Base-by-base conservation (phyloP, 2,113 vertebrate genomes). In the Zootoca vivipara region DNA sequence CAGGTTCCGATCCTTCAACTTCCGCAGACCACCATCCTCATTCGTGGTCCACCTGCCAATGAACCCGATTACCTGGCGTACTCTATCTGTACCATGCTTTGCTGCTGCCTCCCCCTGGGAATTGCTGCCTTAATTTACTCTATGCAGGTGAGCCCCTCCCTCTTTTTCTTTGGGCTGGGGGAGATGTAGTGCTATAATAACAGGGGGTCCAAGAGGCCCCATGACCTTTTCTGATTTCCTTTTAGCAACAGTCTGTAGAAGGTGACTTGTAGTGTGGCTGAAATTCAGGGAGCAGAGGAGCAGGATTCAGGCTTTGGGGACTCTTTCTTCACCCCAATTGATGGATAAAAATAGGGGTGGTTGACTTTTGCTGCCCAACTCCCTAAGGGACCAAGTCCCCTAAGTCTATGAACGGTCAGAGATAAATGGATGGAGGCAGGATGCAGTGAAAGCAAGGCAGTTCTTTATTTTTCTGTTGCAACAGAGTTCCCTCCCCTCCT, bases 31-130 rank as follows among this genome's bases (percentile, higher is more conserved):
- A 7, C 13, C 24, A 1, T 7, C 46, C 3, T 79, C 16, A 2
- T 9, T 7, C 24, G 1, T 18, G 12, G 2, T 0, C 77, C 18
- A 1, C 82, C 16, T 5, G 26, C 15, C 22, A 12, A 56, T 0
- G 77, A 92, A 72, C 93, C 94, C 0, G 97, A 98, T 89, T 96
- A 97, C 92, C 1, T 97, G 93, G n/a, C 89, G 33, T 97, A 97
- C 90, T 98, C 97, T 93, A 96, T 98, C 91, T 96, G 97, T 92
- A 97, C 94, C 88, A 26, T 97, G 95, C 20, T 97, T 82, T 97
- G 94, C 93, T 98, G 97, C 93, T 98, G 96, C 85, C 78, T 97
- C 56, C 96, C 97, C 0, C 85, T 98, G 16, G 97, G 97, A 38
- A 85, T 97, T 2, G 96, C 93, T 8, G 97, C 97, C 18, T 93